phyloP scores from a whole-genome alignment of 2,888 invertebrate genomes.

The Abscondita cerata region DNA sequence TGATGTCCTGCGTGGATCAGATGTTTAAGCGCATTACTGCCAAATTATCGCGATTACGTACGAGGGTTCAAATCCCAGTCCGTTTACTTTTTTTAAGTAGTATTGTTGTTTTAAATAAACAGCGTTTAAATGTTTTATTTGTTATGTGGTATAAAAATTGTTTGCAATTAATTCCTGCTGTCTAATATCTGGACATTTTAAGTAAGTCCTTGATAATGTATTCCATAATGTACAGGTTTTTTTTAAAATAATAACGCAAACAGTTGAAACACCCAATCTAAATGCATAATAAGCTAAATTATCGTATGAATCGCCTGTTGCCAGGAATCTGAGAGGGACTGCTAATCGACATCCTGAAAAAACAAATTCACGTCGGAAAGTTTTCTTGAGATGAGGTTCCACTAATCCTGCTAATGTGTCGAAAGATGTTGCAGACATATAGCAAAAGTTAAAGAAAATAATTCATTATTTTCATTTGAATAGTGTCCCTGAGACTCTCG shows the following conservation, averaged over 20 bases:
- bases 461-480: neutral
- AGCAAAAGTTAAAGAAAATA: neutral
- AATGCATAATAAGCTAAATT: slow-evolving; percentile 1
- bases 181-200: neutral
- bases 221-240: neutral
- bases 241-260: slow-evolving; percentile 1
- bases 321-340: too few species aligned
- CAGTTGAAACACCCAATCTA: slow-evolving; percentile 3
- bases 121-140: too few species aligned
- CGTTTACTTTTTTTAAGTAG: too few species aligned
- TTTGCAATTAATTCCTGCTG: neutral
- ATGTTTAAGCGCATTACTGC: too few species aligned
- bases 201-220: slow-evolving; percentile 1
- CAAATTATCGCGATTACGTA: too few species aligned
- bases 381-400: neutral
- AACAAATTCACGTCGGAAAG: neutral
- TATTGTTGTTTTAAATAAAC: too few species aligned
- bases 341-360: slow-evolving; percentile 5
- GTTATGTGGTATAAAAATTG: slow-evolving; percentile 21
- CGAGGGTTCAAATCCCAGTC: too few species aligned
- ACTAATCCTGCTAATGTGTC: neutral
- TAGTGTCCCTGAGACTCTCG: slow-evolving; percentile 2
- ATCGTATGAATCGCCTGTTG: neutral
- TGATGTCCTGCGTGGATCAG: too few species aligned
- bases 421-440: slow-evolving; percentile 3